Percentiles rank a stretch among this genome's conserved stretches.
Evolutionary conservation across 2,113 vertebrate species (phyloP).

Genomic region (Phainopepla nitens): DNA sequence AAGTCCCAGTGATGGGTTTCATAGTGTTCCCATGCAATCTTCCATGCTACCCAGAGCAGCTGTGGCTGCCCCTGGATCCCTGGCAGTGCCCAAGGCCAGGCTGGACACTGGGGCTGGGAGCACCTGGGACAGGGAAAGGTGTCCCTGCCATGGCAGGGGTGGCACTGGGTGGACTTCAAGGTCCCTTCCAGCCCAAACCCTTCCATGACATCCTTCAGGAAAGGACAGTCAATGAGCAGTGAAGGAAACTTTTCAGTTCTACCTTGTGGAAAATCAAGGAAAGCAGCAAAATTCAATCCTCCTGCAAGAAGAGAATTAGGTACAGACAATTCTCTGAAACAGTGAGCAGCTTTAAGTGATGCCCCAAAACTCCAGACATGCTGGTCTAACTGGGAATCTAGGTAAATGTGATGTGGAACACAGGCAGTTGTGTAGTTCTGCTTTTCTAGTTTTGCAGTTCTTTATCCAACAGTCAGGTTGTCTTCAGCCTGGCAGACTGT

Average conservation of each 20-base stretch:
- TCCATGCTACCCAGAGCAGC: neutral
- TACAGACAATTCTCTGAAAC: neutral
- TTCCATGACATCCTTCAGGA: neutral
- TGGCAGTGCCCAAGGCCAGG: neutral
- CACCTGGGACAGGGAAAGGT: neutral
- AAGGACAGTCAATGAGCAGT: neutral
- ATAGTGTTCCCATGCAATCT: fast-evolving
- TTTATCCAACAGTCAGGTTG: neutral
- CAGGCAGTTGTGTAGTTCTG: neutral
- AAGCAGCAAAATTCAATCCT: neutral
- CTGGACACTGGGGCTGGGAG: neutral
- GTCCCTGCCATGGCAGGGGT: neutral
- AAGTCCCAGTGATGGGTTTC: fast-evolving
- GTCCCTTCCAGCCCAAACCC: neutral
- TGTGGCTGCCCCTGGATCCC: neutral
- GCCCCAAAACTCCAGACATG: neutral
- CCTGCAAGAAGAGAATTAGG: neutral
- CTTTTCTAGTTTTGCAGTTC: neutral
- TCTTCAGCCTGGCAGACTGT: neutral
- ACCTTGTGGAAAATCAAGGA: neutral
- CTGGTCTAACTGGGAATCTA: neutral
- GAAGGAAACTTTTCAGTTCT: neutral
- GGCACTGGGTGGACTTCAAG: neutral
- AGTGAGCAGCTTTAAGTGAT: neutral
- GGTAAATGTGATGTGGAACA: neutral